Evolutionary conservation across 2,888 invertebrate genomes (phyloP).

Genomic region (Leptinotarsa tumamoca): DNA sequence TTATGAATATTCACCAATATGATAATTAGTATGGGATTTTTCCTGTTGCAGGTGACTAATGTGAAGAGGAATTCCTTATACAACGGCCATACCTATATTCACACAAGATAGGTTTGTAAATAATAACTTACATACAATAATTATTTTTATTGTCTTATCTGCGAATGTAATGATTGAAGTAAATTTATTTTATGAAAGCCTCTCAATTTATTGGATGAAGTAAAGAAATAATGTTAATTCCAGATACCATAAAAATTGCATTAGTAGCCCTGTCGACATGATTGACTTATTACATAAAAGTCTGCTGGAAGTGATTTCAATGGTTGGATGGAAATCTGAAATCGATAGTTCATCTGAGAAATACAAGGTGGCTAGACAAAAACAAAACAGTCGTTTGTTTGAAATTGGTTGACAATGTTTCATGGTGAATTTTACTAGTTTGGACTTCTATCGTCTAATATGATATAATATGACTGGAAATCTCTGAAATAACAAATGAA

Average conservation of each 20-base stretch:
- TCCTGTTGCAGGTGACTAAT: not conserved
- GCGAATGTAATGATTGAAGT: not conserved
- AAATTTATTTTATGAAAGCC: not conserved
- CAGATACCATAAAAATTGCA: conserved; percentile 24
- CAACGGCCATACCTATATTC: no score
- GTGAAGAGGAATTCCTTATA: no score
- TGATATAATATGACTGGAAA: no score
- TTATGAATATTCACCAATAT: conserved; percentile 6
- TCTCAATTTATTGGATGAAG: not conserved
- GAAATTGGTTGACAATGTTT: no score
- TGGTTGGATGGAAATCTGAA: not conserved
- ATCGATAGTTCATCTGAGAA: not conserved
- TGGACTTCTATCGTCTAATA: no score
- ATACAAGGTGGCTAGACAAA: no score
- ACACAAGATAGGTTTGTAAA: no score
- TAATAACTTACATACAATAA: no score
- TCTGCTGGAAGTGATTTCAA: not conserved
- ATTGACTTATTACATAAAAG: conserved; percentile 17
- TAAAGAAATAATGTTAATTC: conserved; percentile 1
- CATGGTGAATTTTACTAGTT: no score
- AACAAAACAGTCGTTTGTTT: no score
- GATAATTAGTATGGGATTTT: not conserved
- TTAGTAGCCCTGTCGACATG: conserved; percentile 2
- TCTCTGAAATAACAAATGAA: no score
- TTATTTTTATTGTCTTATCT: not conserved